phyloP scores from a whole-genome alignment of 2,888 invertebrate genomes.

The Antitype chi region DNA sequence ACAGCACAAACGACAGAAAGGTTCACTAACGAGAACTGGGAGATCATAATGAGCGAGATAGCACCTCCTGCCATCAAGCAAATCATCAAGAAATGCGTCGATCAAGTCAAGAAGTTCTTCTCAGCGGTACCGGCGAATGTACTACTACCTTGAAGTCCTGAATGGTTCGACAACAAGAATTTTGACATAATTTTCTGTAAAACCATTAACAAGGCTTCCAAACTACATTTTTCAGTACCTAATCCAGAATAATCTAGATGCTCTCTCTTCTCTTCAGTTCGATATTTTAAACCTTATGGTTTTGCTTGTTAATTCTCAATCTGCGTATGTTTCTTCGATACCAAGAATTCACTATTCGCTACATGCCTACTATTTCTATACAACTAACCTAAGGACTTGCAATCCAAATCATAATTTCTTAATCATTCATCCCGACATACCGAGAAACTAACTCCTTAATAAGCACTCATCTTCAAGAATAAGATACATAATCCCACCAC shows the following conservation, averaged over 20 bases:
- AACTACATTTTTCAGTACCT: not conserved
- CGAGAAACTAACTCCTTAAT: slow-evolving; percentile 12
- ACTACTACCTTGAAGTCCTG: slow-evolving; percentile 69
- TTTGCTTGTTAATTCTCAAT: not conserved
- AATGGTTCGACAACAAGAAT: slow-evolving; percentile 75
- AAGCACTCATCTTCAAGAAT: not conserved
- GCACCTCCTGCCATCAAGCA: slow-evolving; percentile 85
- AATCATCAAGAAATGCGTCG: slow-evolving; percentile 83
- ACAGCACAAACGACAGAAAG: slow-evolving; percentile 84
- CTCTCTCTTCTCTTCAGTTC: not conserved
- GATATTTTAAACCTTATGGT: not conserved
- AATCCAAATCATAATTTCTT: not conserved
- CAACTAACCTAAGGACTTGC: too few species aligned
- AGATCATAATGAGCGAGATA: slow-evolving; percentile 86
- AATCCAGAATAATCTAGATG: not conserved
- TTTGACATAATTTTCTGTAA: slow-evolving; percentile 22
- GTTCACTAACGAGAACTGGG: slow-evolving; percentile 88
- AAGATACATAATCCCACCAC: not conserved
- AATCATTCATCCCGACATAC: not conserved
- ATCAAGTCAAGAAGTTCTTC: slow-evolving; percentile 82
- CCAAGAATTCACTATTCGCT: not conserved
- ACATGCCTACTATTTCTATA: not conserved
- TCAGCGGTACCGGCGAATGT: slow-evolving; percentile 76
- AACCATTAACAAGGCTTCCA: slow-evolving; percentile 16
- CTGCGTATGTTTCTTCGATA: not conserved